Evolutionary conservation across 1,140 invertebrate species (phyloP).

Genomic region (Anadara kagoshimensis): DNA sequence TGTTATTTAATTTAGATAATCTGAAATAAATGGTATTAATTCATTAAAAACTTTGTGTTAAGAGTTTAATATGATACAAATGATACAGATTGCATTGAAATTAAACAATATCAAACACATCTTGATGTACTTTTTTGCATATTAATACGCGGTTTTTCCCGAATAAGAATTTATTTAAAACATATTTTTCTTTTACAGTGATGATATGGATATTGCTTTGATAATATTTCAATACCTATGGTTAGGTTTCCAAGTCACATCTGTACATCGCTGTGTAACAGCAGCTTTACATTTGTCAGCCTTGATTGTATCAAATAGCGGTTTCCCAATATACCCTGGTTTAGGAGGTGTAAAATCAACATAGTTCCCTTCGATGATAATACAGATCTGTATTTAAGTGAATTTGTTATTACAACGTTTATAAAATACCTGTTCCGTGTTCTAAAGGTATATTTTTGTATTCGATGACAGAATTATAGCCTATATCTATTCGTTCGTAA

Average conservation of each 20-base stretch:
- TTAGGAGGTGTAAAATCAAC: slow-evolving; percentile 49
- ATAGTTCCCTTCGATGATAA: slow-evolving; percentile 44
- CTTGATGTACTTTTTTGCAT: no score
- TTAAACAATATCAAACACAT: no score
- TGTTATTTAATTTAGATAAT: no score
- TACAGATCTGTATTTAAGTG: slow-evolving; percentile 38
- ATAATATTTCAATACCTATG: slow-evolving; percentile 41
- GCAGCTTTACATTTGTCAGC: slow-evolving; percentile 41
- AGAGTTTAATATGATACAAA: no score
- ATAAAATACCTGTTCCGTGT: slow-evolving; percentile 47
- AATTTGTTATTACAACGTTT: slow-evolving; percentile 42
- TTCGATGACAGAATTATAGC: slow-evolving; percentile 22
- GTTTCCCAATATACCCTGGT: slow-evolving; percentile 30
- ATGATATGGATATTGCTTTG: no score
- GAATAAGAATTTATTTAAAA: no score
- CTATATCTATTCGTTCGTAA: slow-evolving; percentile 46
- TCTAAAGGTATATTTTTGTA: slow-evolving; percentile 34
- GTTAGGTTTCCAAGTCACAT: slow-evolving; percentile 34
- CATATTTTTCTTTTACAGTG: no score
- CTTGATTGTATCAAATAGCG: slow-evolving; percentile 9
- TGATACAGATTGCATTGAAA: no score
- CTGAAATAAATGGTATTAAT: no score
- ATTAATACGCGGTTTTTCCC: no score
- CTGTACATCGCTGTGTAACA: slow-evolving; percentile 48
- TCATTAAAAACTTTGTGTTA: no score